Percentiles rank a stretch among this genome's conserved stretches.
Evolutionary conservation across 2,797 vertebrate genomes (phyloP).

Genomic region (Spheniscus humboldti): DNA sequence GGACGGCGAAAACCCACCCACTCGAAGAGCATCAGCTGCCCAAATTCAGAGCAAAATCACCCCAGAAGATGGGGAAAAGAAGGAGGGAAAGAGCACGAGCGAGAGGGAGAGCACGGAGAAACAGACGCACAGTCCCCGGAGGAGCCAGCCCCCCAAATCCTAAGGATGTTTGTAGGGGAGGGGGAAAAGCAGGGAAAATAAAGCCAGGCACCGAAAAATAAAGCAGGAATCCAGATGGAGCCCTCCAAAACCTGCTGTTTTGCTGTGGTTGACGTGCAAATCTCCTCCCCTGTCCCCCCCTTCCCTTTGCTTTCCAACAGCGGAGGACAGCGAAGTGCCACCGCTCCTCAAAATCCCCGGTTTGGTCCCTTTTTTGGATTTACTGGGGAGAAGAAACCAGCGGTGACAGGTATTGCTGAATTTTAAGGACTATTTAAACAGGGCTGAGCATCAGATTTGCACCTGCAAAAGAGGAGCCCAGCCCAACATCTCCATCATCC

Average conservation of each 20-base stretch:
- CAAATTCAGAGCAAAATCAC: neutral
- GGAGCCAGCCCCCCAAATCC: neutral
- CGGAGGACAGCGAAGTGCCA: neutral
- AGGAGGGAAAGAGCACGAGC: neutral
- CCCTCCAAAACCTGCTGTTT: neutral
- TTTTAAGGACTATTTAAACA: neutral
- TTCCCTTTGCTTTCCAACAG: neutral
- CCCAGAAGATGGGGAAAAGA: neutral
- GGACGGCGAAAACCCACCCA: fast-evolving
- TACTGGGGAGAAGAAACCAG: neutral
- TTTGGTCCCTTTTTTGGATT: neutral
- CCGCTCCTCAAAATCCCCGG: neutral
- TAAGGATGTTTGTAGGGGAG: neutral
- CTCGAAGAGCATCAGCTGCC: neutral
- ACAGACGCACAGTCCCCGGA: neutral
- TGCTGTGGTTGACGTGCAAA: neutral
- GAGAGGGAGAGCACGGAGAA: neutral
- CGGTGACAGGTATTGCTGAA: neutral
- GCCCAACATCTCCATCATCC: neutral
- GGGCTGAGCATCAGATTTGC: neutral
- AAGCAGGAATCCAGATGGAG: conserved; percentile 30
- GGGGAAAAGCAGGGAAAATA: neutral
- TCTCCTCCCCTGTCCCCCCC: neutral
- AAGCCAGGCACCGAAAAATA: neutral
- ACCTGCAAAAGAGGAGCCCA: neutral